phyloP scores from a whole-genome alignment of 2,797 vertebrate species.

The Melanotaenia trifasciata region DNA sequence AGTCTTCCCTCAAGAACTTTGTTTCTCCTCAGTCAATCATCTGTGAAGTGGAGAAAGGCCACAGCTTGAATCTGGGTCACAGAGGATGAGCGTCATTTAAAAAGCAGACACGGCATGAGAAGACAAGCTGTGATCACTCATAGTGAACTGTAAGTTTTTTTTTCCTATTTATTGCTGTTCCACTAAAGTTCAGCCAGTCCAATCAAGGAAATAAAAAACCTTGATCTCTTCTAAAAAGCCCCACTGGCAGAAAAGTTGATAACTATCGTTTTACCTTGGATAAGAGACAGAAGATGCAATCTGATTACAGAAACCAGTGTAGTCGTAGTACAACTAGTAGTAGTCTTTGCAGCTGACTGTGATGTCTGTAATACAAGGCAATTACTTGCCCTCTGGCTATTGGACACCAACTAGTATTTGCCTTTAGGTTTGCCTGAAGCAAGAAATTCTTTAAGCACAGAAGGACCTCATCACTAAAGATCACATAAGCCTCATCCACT shows the following conservation, averaged over 20 bases:
- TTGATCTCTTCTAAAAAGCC: conserved; percentile 23
- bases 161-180: conserved; percentile 15
- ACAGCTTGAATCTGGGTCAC: conserved; percentile 59
- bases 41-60: conserved; percentile 47
- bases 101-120: conserved; percentile 22
- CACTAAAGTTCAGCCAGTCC: conserved; percentile 7
- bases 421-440: conserved; percentile 33
- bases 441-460: conserved; percentile 28
- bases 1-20: conserved; percentile 60
- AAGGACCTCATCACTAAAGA: conserved; percentile 16
- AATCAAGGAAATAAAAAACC: not conserved
- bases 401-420: conserved; percentile 25
- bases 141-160: conserved; percentile 27
- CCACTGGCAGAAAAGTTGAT: conserved; percentile 10
- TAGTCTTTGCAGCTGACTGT: conserved; percentile 50
- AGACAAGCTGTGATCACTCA: conserved; percentile 33
- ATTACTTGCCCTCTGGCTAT: conserved; percentile 40
- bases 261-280: conserved; percentile 28
- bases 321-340: conserved; percentile 26
- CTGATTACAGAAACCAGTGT: conserved; percentile 8
- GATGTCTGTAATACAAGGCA: conserved; percentile 54
- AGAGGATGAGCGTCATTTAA: conserved; percentile 35
- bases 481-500: conserved; percentile 12
- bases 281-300: not conserved
- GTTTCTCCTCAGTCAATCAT: conserved; percentile 59